These are phyloP conservation scores for Tympanoctomys barrerae DNA, from an alignment of 2,797 vertebrate genomes.

Conservation along the genomic window DNA sequence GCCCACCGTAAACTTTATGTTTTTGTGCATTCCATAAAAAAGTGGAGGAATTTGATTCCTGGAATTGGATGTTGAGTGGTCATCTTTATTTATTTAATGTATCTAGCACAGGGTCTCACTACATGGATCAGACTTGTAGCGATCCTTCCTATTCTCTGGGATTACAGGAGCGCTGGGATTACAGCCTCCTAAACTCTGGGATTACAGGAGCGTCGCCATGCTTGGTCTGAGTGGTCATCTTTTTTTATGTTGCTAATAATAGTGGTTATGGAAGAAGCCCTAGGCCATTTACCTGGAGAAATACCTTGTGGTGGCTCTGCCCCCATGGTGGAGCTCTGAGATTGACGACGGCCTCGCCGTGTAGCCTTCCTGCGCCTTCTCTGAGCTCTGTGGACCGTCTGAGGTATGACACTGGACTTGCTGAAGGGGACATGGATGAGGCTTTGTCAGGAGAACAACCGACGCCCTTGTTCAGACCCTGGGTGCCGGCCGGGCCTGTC, in stretches of 20 bases:
- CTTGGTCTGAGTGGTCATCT: not conserved
- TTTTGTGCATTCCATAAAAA: not conserved
- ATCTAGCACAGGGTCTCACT: too few species aligned
- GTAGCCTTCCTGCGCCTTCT: not conserved
- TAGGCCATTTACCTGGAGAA: not conserved
- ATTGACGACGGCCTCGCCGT: not conserved
- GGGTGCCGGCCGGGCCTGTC: not conserved
- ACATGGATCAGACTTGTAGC: too few species aligned
- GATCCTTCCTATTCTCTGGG: too few species aligned
- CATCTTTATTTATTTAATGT: too few species aligned
- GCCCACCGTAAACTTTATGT: not conserved
- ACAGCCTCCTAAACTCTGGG: too few species aligned
- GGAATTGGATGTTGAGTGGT: not conserved
- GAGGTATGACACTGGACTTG: not conserved
- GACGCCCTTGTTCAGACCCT: not conserved
- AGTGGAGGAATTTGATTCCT: not conserved
- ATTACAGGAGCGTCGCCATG: too few species aligned
- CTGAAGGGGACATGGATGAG: not conserved
- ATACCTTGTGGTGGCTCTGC: not conserved
- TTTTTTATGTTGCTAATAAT: not conserved
- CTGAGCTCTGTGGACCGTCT: not conserved
- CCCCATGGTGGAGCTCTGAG: not conserved
- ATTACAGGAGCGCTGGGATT: too few species aligned
- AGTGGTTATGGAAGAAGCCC: constrained; percentile 9
- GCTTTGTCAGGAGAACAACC: not conserved